Conservation (phyloP, 2,888 invertebrate species). For the Phasia obesa region DNA sequence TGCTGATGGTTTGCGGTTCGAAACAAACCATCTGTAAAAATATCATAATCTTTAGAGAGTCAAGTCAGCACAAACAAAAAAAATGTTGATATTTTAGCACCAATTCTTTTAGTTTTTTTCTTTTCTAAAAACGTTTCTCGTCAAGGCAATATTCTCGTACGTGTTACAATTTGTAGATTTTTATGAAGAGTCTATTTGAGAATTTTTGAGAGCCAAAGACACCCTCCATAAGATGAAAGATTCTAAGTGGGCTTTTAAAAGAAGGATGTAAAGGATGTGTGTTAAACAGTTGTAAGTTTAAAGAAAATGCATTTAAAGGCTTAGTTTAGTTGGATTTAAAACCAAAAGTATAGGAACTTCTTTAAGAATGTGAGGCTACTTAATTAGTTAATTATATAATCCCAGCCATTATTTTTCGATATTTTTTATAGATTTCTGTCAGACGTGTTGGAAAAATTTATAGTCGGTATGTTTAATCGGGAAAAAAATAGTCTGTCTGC, state of each 20-base stretch:
- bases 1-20: slow-evolving; percentile 24
- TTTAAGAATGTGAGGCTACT: too few species aligned
- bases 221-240: not conserved
- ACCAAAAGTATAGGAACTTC: too few species aligned
- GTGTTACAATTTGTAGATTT: slow-evolving; percentile 28
- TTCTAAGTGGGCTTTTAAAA: slow-evolving; percentile 21
- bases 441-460: too few species aligned
- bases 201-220: slow-evolving; percentile 15
- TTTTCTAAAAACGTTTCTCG: slow-evolving; percentile 13
- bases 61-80: slow-evolving; percentile 7
- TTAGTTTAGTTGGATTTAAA: too few species aligned
- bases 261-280: not conserved
- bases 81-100: slow-evolving; percentile 14
- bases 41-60: slow-evolving; percentile 53
- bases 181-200: slow-evolving; percentile 22
- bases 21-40: slow-evolving; percentile 42
- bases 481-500: too few species aligned
- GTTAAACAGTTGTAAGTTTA: too few species aligned
- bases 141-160: slow-evolving; percentile 49
- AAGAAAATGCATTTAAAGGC: not conserved
- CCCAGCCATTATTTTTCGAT: too few species aligned
- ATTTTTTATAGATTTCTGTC: too few species aligned
- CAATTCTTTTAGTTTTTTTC: slow-evolving; percentile 6
- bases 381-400: too few species aligned
- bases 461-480: too few species aligned